A percentile compares a stretch with the other conserved stretches of the same genome.
Conservation (phyloP, 2,888 invertebrate species). For the Pachydiplax longipennis region DNA sequence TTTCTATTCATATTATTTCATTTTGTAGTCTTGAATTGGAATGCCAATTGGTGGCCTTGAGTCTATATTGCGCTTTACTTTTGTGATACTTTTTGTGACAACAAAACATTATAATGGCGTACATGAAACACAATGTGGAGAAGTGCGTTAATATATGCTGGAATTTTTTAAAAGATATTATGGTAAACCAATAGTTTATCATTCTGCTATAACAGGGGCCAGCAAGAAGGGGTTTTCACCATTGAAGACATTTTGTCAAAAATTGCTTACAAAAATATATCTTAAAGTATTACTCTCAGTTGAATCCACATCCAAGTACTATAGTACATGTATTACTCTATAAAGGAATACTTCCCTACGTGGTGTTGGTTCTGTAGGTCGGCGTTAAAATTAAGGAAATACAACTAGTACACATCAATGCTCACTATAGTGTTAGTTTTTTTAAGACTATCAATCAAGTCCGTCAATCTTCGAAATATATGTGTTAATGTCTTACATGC, state of each 20-base stretch:
- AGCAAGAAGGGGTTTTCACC: conserved; percentile 10
- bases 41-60: background rate
- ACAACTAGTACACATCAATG: conserved; percentile 24
- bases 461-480: conserved; percentile 4
- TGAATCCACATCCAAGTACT: conserved; percentile 47
- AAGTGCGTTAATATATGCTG: background rate
- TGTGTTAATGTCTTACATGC: background rate
- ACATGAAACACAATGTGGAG: background rate
- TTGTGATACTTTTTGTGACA: background rate
- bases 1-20: background rate
- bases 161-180: background rate
- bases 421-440: conserved; percentile 5
- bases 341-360: conserved; percentile 36
- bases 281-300: conserved; percentile 48
- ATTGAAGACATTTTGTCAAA: conserved; percentile 49
- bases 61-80: background rate
- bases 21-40: background rate
- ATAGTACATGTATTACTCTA: conserved; percentile 17
- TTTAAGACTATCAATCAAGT: conserved; percentile 5
- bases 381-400: conserved; percentile 19
- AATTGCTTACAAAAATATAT: conserved; percentile 52
- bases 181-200: background rate
- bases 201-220: background rate
- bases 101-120: background rate
- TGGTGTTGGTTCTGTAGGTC: conserved; percentile 40